Percentiles rank a stretch among this genome's conserved stretches.
Conservation (phyloP, 1,140 invertebrate genomes). For the Drosophila setifemur region DNA sequence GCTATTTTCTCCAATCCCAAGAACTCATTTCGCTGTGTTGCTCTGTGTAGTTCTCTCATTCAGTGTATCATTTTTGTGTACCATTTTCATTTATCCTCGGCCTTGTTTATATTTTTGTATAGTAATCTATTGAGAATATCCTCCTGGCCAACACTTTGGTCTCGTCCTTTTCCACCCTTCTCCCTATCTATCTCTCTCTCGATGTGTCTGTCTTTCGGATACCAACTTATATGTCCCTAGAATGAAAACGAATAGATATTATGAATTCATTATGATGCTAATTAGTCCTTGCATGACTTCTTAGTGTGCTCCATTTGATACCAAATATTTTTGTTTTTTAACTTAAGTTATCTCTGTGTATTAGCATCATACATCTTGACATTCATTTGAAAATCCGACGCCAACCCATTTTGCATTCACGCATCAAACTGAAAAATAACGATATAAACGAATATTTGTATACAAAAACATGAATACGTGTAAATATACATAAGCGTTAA, state of each 20-base stretch:
- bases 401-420: conserved; percentile 45
- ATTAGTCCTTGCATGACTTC: conserved; percentile 30
- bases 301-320: conserved; percentile 21
- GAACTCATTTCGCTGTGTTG: conserved; percentile 54
- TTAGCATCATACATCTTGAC: conserved; percentile 37
- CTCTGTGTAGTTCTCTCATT: conserved; percentile 50
- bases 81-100: background rate
- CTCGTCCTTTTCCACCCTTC: background rate
- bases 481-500: conserved; percentile 64
- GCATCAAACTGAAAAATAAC: conserved; percentile 38
- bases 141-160: background rate
- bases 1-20: background rate
- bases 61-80: conserved; percentile 21
- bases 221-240: background rate
- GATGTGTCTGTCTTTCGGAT: conserved; percentile 1
- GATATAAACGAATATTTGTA: conserved; percentile 32
- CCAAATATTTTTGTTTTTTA: conserved; percentile 8
- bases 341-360: conserved; percentile 9
- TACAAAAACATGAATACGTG: conserved; percentile 53
- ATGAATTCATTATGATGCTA: conserved; percentile 18
- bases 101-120: conserved; percentile 23
- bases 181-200: background rate
- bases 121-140: conserved; percentile 15
- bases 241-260: conserved; percentile 9
- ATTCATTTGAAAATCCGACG: conserved; percentile 37